phyloP scores from a whole-genome alignment of 2,888 invertebrate species.

The Boloria selene region DNA sequence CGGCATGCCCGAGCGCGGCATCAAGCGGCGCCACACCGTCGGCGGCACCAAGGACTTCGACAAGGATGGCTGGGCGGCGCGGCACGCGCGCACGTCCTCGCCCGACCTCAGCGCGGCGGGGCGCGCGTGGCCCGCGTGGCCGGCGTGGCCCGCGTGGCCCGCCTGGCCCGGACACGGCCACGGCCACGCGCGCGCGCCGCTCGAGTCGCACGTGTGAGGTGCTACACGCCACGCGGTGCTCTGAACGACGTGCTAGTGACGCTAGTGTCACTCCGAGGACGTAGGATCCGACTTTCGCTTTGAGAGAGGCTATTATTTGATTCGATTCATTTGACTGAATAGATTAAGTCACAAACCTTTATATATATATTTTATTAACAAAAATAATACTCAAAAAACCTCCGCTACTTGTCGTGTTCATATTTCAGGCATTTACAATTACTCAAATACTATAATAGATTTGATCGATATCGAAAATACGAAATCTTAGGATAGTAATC shows the following conservation, averaged over 20 bases:
- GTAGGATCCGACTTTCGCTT: constrained; percentile 50
- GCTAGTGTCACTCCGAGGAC: constrained; percentile 25
- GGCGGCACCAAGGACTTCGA: constrained; percentile 94
- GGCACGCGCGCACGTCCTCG: constrained; percentile 83
- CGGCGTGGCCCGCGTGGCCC: constrained; percentile 57
- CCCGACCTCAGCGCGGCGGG: constrained; percentile 75
- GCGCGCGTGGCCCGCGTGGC: constrained; percentile 47
- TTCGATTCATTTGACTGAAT: constrained; percentile 80
- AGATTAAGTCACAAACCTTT: constrained; percentile 78
- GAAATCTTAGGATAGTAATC: constrained; percentile 49
- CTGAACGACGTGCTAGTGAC: background rate
- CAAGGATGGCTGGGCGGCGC: constrained; percentile 83
- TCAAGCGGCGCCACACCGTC: constrained; percentile 95
- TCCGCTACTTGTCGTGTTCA: constrained; percentile 51
- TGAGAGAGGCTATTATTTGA: constrained; percentile 79
- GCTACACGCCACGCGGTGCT: too few relatives aligned
- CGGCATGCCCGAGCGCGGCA: constrained; percentile 90
- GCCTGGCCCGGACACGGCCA: constrained; percentile 43
- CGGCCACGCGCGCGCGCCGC: constrained; percentile 20
- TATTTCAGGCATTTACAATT: constrained; percentile 46
- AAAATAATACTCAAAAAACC: constrained; percentile 62
- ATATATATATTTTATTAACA: constrained; percentile 57
- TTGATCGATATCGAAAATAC: constrained; percentile 47
- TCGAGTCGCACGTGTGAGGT: constrained; percentile 26
- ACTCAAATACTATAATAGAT: constrained; percentile 41